phyloP scores from a whole-genome alignment of 2,888 invertebrate species.

The Dasypogon diadema region DNA sequence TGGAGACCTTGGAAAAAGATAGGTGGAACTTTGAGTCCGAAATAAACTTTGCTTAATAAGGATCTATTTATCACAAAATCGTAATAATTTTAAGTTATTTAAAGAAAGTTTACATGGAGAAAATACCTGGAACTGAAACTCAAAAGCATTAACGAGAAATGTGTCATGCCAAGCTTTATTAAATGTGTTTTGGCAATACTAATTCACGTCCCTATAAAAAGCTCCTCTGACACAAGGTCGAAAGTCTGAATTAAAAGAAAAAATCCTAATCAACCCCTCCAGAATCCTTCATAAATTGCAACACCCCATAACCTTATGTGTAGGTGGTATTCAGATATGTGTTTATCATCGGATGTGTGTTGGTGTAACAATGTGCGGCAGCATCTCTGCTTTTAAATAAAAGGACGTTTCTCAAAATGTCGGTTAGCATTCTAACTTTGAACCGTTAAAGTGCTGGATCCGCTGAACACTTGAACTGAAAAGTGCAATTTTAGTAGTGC shows the following conservation, averaged over 20 bases:
- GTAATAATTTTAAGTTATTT: too few species aligned
- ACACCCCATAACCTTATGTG: neutral
- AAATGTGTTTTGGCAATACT: neutral
- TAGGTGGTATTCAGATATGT: neutral
- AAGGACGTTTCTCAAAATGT: slow-evolving; percentile 35
- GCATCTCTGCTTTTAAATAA: slow-evolving; percentile 17
- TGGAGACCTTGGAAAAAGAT: too few species aligned
- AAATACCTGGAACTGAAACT: too few species aligned
- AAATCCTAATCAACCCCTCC: neutral
- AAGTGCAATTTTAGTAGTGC: neutral
- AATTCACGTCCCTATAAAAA: too few species aligned
- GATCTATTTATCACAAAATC: too few species aligned
- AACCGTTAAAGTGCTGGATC: slow-evolving; percentile 17
- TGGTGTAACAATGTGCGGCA: slow-evolving; percentile 3
- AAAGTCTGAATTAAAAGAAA: too few species aligned
- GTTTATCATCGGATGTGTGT: neutral
- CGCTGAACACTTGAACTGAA: neutral
- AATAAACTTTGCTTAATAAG: too few species aligned
- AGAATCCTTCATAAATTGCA: neutral
- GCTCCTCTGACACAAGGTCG: too few species aligned
- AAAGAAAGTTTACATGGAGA: too few species aligned
- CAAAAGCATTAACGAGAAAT: too few species aligned
- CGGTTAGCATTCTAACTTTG: slow-evolving; percentile 38
- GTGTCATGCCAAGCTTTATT: too few species aligned
- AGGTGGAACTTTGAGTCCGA: too few species aligned